Percentiles rank a stretch among this genome's conserved stretches.
Conservation (phyloP, 2,797 vertebrate species). For the Anniella stebbinsi region DNA sequence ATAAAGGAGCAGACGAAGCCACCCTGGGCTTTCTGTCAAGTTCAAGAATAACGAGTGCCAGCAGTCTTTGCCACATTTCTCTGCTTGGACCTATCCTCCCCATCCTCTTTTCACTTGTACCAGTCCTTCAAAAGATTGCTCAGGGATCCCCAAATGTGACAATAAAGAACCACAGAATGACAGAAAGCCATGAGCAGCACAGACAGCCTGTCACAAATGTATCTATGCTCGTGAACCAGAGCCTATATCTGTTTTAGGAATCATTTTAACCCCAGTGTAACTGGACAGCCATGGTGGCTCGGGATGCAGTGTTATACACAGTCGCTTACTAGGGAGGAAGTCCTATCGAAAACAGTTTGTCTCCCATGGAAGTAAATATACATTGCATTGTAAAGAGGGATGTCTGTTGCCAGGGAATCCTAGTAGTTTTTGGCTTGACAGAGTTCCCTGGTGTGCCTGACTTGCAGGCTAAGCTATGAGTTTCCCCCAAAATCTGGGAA, state of each 20-base stretch:
- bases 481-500: no score
- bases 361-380: not conserved
- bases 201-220: not conserved
- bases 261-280: not conserved
- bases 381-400: no score
- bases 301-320: not conserved
- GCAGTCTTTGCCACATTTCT: constrained; percentile 10
- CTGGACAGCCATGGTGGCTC: not conserved
- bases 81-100: constrained; percentile 9
- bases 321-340: not conserved
- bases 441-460: no score
- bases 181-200: constrained; percentile 5
- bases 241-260: constrained; percentile 25
- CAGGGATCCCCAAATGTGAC: not conserved
- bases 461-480: no score
- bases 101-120: not conserved
- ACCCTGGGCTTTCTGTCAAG: constrained; percentile 48
- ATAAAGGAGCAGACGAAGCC: constrained; percentile 36
- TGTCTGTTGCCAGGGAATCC: no score
- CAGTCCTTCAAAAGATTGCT: constrained; percentile 39
- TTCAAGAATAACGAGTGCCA: constrained; percentile 28
- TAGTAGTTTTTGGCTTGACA: no score
- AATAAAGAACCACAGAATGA: constrained; percentile 28
- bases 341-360: not conserved
- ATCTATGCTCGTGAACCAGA: constrained; percentile 10